Percentiles rank a stretch among this genome's conserved stretches.
Evolutionary conservation across 2,113 vertebrate species (phyloP).

Genomic region (Onychostoma macrolepis): DNA sequence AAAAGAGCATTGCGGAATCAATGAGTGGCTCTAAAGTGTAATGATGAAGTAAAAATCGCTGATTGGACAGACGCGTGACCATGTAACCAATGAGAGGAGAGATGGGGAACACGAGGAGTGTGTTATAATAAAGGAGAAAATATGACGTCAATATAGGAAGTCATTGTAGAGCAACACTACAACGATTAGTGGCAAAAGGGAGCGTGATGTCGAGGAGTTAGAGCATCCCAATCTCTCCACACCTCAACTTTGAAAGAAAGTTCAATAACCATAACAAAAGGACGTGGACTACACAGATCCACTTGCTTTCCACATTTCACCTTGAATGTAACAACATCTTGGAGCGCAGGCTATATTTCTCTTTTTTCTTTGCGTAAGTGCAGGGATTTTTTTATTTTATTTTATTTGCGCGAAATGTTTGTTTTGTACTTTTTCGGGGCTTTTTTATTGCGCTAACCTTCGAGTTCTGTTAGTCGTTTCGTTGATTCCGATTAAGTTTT

Average conservation of each 20-base stretch:
- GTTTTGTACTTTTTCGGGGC: constrained; percentile 36
- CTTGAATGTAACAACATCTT: constrained; percentile 69
- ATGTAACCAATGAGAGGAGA: constrained; percentile 80
- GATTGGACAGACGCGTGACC: constrained; percentile 84
- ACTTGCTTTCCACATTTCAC: constrained; percentile 62
- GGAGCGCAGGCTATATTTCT: constrained; percentile 61
- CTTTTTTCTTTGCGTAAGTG: constrained; percentile 48
- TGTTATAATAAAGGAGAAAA: constrained; percentile 82
- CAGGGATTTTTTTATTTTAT: constrained; percentile 52
- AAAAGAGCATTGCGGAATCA: constrained; percentile 65
- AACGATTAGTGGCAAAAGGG: constrained; percentile 88
- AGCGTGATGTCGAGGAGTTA: constrained; percentile 84
- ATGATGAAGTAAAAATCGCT: constrained; percentile 69
- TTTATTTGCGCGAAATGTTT: constrained; percentile 36
- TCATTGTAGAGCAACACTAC: constrained; percentile 86
- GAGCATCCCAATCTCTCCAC: constrained; percentile 74
- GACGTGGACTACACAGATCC: constrained; percentile 72
- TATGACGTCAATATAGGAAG: constrained; percentile 95
- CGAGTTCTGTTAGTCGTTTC: background rate
- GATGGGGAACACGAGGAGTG: constrained; percentile 71
- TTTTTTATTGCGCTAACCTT: constrained; percentile 26
- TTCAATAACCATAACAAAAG: constrained; percentile 79
- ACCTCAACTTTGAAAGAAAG: constrained; percentile 91
- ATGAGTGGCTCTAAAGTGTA: constrained; percentile 67
- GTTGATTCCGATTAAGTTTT: constrained; percentile 27